Evolutionary conservation across 2,113 vertebrate species (phyloP), one percentile per base, ranked within the genome.

Genomic region (Pygathrix nemaeus): DNA sequence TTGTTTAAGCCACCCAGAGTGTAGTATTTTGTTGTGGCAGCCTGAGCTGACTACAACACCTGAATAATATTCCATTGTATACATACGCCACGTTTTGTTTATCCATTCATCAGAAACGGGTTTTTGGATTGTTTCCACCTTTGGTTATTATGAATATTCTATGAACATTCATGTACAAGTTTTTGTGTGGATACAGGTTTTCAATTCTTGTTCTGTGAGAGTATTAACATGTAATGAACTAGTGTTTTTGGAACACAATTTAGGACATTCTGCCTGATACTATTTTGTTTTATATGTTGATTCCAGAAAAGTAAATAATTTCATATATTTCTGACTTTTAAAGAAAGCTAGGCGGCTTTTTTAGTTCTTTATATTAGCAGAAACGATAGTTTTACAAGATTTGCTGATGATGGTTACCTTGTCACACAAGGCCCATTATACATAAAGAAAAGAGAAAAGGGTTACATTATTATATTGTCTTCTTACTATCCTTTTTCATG

Each of bases 221-320:
- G 14, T 83, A 64, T 90, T 95, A 90, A 76, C 8, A 81, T 85
- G 25, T 89, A 38, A 78, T 14, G 25, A 86, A 40, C 40, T 96
- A 48, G 6, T 64, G 12, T 95, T 79, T n/a, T 82, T 88, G 59
- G 4, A 91, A 88, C 45, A 93, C 9, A 64, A 3, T 95, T 93
- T 91, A 52, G 85, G 72, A 83, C 35, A 13, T 55, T 96, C 57
- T 91, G 23, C 35, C 32, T 80, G 27, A 23, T 86, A 20, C 59
- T 96, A 20, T 75, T 96, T 96, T 90, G 80, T 79, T 89, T 97
- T 70, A 40, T 81, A 80, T 94, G 14, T 45, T 88, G 38, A 52
- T 76, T 86, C n/a, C 35, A 92, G 64, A 84, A 96, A 88, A 88
- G 45, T 13, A 92, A 93, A 83, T 72, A 83, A 79, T 93, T 88